Percentiles rank a stretch among this genome's conserved stretches.
phyloP scores from a whole-genome alignment of 2,888 invertebrate genomes.

The Epirrhoe tristata region DNA sequence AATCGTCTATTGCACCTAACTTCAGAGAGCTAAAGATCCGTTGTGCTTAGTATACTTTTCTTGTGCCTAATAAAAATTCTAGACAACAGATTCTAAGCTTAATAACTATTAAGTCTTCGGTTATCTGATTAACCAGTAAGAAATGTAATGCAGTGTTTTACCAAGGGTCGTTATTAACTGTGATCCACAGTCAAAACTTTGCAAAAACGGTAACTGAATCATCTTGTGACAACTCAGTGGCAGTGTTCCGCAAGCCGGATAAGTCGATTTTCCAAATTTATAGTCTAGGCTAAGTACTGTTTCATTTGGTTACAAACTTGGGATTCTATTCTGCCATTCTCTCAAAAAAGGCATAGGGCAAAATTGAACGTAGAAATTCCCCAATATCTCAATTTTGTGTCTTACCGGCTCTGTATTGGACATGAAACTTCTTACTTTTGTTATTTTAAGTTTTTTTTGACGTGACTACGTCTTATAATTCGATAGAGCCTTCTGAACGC shows the following conservation, averaged over 20 bases:
- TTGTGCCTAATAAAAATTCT: neutral
- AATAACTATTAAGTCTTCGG: neutral
- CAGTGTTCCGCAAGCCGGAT: constrained; percentile 40
- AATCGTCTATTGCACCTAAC: no score
- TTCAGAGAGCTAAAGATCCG: no score
- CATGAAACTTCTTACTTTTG: no score
- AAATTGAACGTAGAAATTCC: no score
- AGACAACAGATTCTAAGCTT: neutral
- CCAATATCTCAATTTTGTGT: no score
- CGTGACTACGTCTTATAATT: no score
- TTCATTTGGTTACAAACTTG: constrained; percentile 32
- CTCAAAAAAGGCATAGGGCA: neutral
- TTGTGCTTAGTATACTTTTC: no score
- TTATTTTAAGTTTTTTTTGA: no score
- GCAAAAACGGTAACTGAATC: constrained; percentile 40
- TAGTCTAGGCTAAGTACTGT: constrained; percentile 38
- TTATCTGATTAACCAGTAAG: neutral
- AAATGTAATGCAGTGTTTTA: constrained; percentile 10
- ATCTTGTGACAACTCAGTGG: constrained; percentile 44
- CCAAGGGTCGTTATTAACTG: constrained; percentile 11
- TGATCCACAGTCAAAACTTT: constrained; percentile 28
- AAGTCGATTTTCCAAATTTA: constrained; percentile 45
- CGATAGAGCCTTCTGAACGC: no score
- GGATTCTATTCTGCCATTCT: constrained; percentile 8
- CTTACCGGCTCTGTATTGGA: no score